These are phyloP conservation scores for Mercenaria mercenaria DNA, from an alignment of 1,140 invertebrate genomes.

Conservation along the genomic window DNA sequence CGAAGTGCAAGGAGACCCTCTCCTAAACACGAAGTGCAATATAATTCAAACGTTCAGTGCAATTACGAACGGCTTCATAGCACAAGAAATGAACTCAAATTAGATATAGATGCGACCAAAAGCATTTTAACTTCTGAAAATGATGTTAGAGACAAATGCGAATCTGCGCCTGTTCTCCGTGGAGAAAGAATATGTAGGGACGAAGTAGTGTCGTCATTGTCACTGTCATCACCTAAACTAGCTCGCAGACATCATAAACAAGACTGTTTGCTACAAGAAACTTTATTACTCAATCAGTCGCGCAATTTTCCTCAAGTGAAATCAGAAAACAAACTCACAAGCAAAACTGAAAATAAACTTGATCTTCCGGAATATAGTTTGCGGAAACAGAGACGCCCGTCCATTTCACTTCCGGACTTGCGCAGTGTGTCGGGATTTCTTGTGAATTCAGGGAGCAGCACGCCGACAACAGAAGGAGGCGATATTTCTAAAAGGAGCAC, in stretches of 20 bases:
- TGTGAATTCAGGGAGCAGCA: constrained; percentile 48
- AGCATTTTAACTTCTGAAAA: neutral
- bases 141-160: neutral
- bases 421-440: constrained; percentile 54
- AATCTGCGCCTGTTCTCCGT: neutral
- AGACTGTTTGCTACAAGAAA: constrained; percentile 55
- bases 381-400: constrained; percentile 35
- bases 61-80: neutral
- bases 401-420: constrained; percentile 63
- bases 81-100: neutral
- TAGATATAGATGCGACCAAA: neutral
- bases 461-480: constrained; percentile 21
- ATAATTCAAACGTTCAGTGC: neutral
- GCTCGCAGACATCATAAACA: constrained; percentile 40
- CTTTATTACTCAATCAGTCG: constrained; percentile 24
- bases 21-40: neutral
- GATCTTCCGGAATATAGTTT: constrained; percentile 31
- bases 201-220: constrained; percentile 8
- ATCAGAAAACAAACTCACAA: neutral
- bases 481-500: neutral
- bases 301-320: constrained; percentile 34
- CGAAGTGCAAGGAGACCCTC: neutral
- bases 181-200: neutral
- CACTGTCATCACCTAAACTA: constrained; percentile 43
- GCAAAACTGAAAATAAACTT: neutral